Evolutionary conservation across 1,140 invertebrate genomes (phyloP), one percentile per base, ranked within the genome.

Genomic region (Chionoecetes opilio): DNA sequence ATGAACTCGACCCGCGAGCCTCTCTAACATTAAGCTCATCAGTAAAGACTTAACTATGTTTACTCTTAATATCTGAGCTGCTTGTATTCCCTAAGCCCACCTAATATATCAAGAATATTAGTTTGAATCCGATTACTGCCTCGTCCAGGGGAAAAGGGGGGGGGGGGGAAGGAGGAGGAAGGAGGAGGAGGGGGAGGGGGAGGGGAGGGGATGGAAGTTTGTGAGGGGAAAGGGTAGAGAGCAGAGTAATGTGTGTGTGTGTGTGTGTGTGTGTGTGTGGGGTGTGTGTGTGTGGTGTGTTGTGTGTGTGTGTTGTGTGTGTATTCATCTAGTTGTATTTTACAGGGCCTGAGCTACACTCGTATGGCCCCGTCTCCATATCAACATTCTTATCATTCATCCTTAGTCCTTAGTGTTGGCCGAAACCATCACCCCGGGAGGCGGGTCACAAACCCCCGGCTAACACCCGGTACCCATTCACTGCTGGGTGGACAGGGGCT

Each of bases 81-180:
- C 94, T 95, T 95, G 94, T 95, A 87, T 92, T 63, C 94, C 41
- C 29, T 85, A 46, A 92, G 46, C 89, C 46, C 82, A 29, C 90
- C 94, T 95, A 95, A 95, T 95, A 91, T 95, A 95, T 95, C 94
- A 95, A 95, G 94, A 95, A 95, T 95, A 95, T 95, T 95, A 95
- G 94, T 92, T 92, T 87, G 41, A 95, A 95, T 95, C 94, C 94
- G 94, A 92, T 95, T 95, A 95, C 63, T 31, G 82, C 11, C 82
- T 38, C 84, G 29, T 75, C 21, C 63, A 75, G 63, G 63, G 63
- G 53, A 46, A 26, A 34, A 21, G 86, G 41, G 53, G 88, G 75
- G 84, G 35, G 53, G 46, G 87, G 32, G 84, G 87, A 38, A 26
- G 38, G 86, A 82, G 82, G 29, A 32, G 37, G 31, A 29, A 75